Conservation (phyloP, 2,888 invertebrate species). For the Leuctra nigra region DNA sequence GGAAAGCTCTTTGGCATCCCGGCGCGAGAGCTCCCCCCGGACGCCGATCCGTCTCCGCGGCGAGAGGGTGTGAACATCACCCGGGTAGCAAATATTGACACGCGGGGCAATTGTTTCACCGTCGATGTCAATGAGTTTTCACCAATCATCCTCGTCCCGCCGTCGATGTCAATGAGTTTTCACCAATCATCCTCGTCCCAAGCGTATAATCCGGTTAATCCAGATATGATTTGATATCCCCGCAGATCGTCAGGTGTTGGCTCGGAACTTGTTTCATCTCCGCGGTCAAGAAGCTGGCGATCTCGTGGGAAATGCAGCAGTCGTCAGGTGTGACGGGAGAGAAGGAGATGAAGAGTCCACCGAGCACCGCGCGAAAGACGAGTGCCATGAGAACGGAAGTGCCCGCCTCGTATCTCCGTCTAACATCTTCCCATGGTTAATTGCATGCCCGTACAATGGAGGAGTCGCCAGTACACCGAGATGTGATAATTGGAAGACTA, state of each 20-base stretch:
- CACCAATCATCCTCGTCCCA: conserved; percentile 10
- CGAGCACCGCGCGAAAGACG: neutral
- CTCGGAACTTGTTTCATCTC: neutral
- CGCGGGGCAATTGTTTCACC: neutral
- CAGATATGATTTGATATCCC: conserved; percentile 17
- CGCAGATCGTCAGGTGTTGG: neutral
- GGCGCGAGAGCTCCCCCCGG: no score
- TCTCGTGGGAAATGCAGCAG: neutral
- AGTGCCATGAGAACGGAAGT: conserved; percentile 15
- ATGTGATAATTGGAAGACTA: conserved; percentile 15
- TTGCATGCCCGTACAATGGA: conserved; percentile 12
- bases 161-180: neutral
- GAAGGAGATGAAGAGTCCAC: no score
- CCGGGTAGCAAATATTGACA: conserved; percentile 5
- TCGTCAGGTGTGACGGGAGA: no score
- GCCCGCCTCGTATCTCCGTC: conserved; percentile 11
- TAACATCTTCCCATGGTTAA: conserved; percentile 14
- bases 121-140: neutral
- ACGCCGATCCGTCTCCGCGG: conserved; percentile 1
- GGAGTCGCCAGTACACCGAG: conserved; percentile 12
- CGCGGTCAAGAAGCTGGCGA: neutral
- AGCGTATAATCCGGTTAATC: conserved; percentile 18
- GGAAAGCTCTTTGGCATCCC: no score
- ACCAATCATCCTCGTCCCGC: neutral
- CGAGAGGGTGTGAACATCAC: neutral